Base-by-base conservation (phyloP, 2,888 invertebrate genomes). In the Tribolium freemani region DNA sequence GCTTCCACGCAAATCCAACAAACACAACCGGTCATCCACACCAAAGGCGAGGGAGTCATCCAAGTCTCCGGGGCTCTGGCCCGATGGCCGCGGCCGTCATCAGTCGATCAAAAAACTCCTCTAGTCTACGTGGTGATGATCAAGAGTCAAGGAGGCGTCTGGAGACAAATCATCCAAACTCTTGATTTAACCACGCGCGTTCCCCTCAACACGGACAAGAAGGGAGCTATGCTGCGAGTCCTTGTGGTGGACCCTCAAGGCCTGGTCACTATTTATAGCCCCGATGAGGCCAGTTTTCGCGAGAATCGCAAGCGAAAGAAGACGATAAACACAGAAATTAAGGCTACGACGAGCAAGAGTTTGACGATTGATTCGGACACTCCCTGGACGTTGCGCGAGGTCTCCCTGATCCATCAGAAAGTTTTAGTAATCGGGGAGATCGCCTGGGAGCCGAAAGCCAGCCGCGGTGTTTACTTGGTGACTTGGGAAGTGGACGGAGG, bases 401-500 rank as follows among this genome's bases (percentile, higher is more conserved):
- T 92, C 79, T 92, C 92, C 5, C 88, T 93, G 51, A 92, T 93
- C 76, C 92, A 93, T 84, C 92, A 93, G 84, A 92, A 92, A 86
- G 92, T 92, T 75, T 84, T 91, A 45, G 91, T 91, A 46, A 93
- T 93, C 77, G 92, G 92, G 50, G 92, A 93, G 87, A 91, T 93
- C 77, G 91, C 91, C 56, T 93, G 93, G 93, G 91, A 92, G 80
- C 90, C 91, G 6, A 90, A 91, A 86, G 89, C 90, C 82, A 88
- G 87, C 68, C 89, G 90, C 63, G 91, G 91, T 21, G 91, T 94
- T 71, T 94, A 94, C 86, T 88, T 94, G 82, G 93, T 94, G 63
- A 94, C 94, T 74, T 94, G 94, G 94, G 94, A 94, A 89, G 92
- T 94, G 67, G 93, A 92, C 82, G 94, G 94, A 71, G 94, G 94